These are phyloP conservation scores for Rotaria socialis DNA, from an alignment of 2,888 invertebrate genomes.

Conservation along the genomic window DNA sequence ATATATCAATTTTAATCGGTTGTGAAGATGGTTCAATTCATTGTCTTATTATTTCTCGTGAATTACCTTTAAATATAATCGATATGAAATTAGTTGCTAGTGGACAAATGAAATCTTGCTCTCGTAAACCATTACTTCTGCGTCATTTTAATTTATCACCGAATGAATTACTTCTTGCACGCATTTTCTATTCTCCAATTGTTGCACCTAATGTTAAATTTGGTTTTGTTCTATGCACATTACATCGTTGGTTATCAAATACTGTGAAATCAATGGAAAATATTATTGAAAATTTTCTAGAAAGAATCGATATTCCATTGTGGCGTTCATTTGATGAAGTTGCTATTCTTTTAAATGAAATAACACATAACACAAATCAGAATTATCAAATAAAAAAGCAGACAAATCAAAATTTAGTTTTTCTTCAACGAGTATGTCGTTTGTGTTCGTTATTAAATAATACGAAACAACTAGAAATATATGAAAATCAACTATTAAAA, in stretches of 20 bases:
- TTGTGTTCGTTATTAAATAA: background rate
- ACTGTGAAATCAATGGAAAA: background rate
- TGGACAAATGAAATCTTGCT: background rate
- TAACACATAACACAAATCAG: no score
- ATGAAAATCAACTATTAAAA: background rate
- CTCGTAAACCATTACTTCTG: background rate
- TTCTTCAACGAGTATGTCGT: conserved; percentile 22
- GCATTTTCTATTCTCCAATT: conserved; percentile 4
- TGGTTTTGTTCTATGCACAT: background rate
- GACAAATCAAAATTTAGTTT: background rate
- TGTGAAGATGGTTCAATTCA: background rate
- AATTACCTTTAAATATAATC: background rate
- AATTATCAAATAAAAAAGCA: background rate
- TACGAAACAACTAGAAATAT: background rate
- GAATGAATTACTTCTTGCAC: background rate
- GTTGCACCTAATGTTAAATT: conserved; percentile 6
- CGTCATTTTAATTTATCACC: background rate
- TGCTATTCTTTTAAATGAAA: background rate
- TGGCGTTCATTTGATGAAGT: background rate
- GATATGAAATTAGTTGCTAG: background rate
- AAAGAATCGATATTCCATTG: background rate
- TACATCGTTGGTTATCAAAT: background rate
- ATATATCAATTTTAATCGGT: background rate
- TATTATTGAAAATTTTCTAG: background rate
- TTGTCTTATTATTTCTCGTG: background rate